These are phyloP conservation scores for Drosophila kohkoa DNA, from an alignment of 1,140 invertebrate genomes.

Conservation along the genomic window DNA sequence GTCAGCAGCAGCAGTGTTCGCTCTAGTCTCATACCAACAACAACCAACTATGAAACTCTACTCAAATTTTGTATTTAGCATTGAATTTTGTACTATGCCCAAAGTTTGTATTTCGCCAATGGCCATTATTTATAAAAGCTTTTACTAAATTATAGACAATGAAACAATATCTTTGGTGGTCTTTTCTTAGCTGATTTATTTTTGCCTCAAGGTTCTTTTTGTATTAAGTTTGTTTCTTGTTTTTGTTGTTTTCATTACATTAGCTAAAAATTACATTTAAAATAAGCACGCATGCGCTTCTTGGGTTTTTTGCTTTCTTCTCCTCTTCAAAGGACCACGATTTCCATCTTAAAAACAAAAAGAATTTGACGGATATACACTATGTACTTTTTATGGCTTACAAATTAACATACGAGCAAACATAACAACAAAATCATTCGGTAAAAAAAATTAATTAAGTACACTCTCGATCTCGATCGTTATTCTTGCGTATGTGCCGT, in stretches of 20 bases:
- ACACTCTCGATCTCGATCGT: not conserved
- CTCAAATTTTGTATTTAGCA: conserved; percentile 39
- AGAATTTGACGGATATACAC: conserved; percentile 37
- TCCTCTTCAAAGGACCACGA: conserved; percentile 25
- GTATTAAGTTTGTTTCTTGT: conserved; percentile 15
- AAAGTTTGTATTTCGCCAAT: conserved; percentile 34
- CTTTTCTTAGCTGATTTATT: conserved; percentile 60
- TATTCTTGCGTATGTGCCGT: not conserved
- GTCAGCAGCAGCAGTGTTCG: conserved; percentile 25
- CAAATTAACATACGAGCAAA: conserved; percentile 61
- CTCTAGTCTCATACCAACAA: not conserved
- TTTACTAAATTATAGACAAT: conserved; percentile 51
- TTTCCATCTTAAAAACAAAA: conserved; percentile 31
- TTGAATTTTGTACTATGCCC: conserved; percentile 26
- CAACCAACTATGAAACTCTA: not conserved
- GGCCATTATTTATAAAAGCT: conserved; percentile 55
- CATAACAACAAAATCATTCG: conserved; percentile 49
- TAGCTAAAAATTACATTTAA: conserved; percentile 66
- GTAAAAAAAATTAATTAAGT: conserved; percentile 54
- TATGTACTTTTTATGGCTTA: conserved; percentile 54
- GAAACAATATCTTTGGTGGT: conserved; percentile 57
- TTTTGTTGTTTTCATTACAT: conserved; percentile 29
- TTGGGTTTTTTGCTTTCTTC: conserved; percentile 17
- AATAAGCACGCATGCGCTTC: conserved; percentile 42
- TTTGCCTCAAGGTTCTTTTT: conserved; percentile 30